A percentile compares a stretch with the other conserved stretches of the same genome.
Evolutionary conservation across 1,140 invertebrate genomes (phyloP).

Genomic region (Pemphigus obesinymphae): DNA sequence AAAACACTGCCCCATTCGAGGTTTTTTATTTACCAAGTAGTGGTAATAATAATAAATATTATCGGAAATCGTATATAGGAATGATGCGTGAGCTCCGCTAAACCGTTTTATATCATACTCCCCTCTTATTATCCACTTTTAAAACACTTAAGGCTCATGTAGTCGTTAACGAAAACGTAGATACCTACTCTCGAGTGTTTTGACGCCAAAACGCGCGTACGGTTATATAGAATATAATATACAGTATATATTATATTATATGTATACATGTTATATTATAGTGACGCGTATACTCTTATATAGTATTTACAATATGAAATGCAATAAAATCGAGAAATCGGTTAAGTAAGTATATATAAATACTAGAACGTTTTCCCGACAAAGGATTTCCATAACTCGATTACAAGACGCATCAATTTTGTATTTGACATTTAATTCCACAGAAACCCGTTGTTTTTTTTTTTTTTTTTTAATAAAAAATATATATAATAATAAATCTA

Average conservation of each 20-base stretch:
- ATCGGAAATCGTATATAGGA: neutral
- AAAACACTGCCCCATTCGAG: neutral
- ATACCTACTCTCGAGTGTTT: neutral
- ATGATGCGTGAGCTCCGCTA: neutral
- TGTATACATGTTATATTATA: neutral
- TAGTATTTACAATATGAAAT: too few species aligned
- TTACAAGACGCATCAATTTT: slow-evolving; percentile 2
- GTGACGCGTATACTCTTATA: neutral
- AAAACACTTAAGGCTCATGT: neutral
- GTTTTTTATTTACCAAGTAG: neutral
- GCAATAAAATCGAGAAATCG: neutral
- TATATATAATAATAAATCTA: slow-evolving; percentile 13
- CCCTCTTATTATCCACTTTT: neutral
- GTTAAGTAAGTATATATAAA: neutral
- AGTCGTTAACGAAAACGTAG: neutral
- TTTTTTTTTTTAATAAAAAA: neutral
- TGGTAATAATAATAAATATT: slow-evolving; percentile 15
- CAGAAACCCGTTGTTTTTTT: neutral
- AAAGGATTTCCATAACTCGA: neutral
- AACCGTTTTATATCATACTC: neutral
- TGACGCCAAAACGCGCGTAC: neutral
- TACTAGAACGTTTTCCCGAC: slow-evolving; percentile 6
- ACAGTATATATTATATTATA: neutral
- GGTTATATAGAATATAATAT: neutral
- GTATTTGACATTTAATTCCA: slow-evolving; percentile 13